Evolutionary conservation across 2,113 vertebrate genomes (phyloP).

Genomic region (Alosa alosa): DNA sequence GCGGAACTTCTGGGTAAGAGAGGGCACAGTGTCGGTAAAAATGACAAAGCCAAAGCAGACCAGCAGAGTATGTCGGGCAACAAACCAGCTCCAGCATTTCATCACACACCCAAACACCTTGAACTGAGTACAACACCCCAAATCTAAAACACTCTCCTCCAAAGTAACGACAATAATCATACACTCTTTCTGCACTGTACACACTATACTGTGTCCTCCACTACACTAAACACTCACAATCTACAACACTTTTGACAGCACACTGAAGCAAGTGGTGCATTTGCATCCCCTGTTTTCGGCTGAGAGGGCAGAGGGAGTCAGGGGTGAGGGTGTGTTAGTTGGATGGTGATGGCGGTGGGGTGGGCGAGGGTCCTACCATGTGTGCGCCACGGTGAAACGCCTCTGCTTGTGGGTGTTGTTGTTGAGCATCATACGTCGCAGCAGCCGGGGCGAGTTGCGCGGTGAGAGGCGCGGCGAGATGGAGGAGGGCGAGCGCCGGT

Average conservation of each 20-base stretch:
- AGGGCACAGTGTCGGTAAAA: background rate
- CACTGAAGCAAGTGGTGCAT: background rate
- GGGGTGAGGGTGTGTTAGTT: background rate
- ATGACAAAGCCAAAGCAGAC: background rate
- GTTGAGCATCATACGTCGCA: constrained; percentile 91
- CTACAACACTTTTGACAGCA: background rate
- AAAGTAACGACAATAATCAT: background rate
- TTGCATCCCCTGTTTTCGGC: background rate
- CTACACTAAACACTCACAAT: background rate
- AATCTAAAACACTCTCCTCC: background rate
- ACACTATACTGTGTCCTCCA: background rate
- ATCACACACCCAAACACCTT: background rate
- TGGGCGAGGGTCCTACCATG: background rate
- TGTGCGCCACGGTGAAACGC: constrained; percentile 89
- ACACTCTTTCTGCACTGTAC: background rate
- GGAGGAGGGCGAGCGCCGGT: constrained; percentile 81
- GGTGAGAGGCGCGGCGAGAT: constrained; percentile 88
- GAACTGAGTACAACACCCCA: background rate
- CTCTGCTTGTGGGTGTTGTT: constrained; percentile 93
- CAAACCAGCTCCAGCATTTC: background rate
- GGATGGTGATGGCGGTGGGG: background rate
- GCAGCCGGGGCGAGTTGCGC: constrained; percentile 89
- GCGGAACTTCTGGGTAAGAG: background rate
- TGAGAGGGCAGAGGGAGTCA: background rate
- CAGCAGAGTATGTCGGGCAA: background rate